Evolutionary conservation across 2,113 vertebrate species (phyloP).

Genomic region (Macrotis lagotis): DNA sequence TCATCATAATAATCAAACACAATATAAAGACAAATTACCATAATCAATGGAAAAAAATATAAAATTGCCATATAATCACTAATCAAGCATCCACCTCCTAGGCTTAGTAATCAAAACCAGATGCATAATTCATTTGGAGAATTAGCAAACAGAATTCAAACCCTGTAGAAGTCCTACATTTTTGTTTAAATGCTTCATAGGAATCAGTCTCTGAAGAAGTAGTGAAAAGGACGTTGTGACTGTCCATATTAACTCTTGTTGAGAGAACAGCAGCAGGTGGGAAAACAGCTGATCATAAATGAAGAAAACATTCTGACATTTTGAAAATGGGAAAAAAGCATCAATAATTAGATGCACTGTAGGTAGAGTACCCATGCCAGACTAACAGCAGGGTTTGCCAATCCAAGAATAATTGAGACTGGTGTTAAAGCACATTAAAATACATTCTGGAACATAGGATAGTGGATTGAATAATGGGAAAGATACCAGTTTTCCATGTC

Average conservation of each 20-base stretch:
- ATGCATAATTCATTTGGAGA: constrained; percentile 69
- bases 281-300: constrained; percentile 64
- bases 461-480: constrained; percentile 27
- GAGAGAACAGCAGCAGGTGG: constrained; percentile 59
- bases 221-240: constrained; percentile 2
- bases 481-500: not conserved
- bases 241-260: constrained; percentile 38
- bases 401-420: constrained; percentile 54
- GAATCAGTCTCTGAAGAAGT: constrained; percentile 24
- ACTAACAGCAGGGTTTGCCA: constrained; percentile 25
- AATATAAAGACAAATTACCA: constrained; percentile 64
- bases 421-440: constrained; percentile 10
- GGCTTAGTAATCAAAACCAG: constrained; percentile 65
- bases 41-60: constrained; percentile 68
- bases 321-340: constrained; percentile 51
- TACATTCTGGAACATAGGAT: not conserved
- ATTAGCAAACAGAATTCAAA: constrained; percentile 64
- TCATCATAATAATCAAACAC: constrained; percentile 59
- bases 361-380: constrained; percentile 44
- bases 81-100: constrained; percentile 62
- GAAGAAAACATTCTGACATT: constrained; percentile 60
- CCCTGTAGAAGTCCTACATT: constrained; percentile 36
- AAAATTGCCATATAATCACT: constrained; percentile 61
- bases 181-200: constrained; percentile 27
- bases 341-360: constrained; percentile 66